Evolutionary conservation across 2,888 invertebrate genomes (phyloP).

Genomic region (Lydus trimaculatus): DNA sequence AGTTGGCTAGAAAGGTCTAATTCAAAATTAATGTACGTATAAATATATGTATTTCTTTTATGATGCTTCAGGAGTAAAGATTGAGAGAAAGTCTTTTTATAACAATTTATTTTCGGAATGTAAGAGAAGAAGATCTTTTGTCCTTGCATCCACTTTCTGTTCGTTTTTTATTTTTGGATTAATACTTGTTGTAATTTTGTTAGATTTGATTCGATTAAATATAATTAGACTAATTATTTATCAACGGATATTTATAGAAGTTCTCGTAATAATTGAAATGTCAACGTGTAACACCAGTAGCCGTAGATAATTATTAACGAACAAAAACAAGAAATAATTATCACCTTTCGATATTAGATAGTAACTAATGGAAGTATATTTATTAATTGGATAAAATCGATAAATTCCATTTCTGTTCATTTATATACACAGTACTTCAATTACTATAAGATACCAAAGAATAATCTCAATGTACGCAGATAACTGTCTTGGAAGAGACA

Average conservation of each 20-base stretch:
- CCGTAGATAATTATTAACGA: neutral
- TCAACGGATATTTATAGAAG: neutral
- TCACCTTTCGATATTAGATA: neutral
- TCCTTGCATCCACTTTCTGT: neutral
- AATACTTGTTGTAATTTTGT: too few species aligned
- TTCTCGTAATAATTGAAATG: neutral
- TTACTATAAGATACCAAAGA: too few species aligned
- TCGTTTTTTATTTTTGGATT: neutral
- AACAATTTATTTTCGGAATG: neutral
- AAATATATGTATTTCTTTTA: too few species aligned
- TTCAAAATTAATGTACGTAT: too few species aligned
- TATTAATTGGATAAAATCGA: neutral
- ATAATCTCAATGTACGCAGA: too few species aligned
- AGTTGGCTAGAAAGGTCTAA: too few species aligned
- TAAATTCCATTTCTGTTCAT: neutral
- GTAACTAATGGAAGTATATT: neutral
- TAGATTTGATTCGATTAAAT: neutral
- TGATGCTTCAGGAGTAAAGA: too few species aligned
- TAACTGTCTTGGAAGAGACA: too few species aligned
- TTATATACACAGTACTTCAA: too few species aligned
- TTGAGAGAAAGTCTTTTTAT: too few species aligned
- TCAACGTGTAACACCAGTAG: neutral
- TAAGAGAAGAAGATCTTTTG: too few species aligned
- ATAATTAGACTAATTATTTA: neutral
- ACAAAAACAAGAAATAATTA: neutral